Conservation (phyloP, 2,888 invertebrate genomes). For the Rhyacophila evoluta region DNA sequence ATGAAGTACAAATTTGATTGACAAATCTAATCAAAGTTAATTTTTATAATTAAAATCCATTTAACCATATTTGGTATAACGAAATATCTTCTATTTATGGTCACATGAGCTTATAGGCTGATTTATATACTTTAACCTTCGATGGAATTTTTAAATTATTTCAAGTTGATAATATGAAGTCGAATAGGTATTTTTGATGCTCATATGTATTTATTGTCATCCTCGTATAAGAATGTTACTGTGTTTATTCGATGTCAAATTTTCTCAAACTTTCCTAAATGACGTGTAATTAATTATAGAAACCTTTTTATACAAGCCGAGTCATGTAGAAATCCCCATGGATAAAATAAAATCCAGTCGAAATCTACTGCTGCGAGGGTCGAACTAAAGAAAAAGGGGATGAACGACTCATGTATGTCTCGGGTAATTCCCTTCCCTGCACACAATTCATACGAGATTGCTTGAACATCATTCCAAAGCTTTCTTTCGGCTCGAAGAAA, state of each 20-base stretch:
- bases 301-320: background rate
- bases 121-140: too few species aligned
- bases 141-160: too few species aligned
- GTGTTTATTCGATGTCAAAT: background rate
- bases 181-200: too few species aligned
- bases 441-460: background rate
- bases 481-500: background rate
- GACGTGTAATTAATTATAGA: background rate
- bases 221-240: background rate
- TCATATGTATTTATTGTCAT: background rate
- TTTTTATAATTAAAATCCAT: too few species aligned
- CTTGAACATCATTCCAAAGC: background rate
- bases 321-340: background rate
- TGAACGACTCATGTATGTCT: background rate
- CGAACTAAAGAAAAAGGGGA: background rate
- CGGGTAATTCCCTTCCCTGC: slow-evolving; percentile 1
- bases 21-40: too few species aligned
- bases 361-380: background rate
- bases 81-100: too few species aligned
- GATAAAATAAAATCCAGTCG: slow-evolving; percentile 8
- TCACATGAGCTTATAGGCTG: too few species aligned
- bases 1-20: too few species aligned
- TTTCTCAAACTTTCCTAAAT: background rate
- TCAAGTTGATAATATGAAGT: too few species aligned
- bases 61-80: too few species aligned